phyloP scores from a whole-genome alignment of 2,797 vertebrate species.

The Silurus lanzhouensis region DNA sequence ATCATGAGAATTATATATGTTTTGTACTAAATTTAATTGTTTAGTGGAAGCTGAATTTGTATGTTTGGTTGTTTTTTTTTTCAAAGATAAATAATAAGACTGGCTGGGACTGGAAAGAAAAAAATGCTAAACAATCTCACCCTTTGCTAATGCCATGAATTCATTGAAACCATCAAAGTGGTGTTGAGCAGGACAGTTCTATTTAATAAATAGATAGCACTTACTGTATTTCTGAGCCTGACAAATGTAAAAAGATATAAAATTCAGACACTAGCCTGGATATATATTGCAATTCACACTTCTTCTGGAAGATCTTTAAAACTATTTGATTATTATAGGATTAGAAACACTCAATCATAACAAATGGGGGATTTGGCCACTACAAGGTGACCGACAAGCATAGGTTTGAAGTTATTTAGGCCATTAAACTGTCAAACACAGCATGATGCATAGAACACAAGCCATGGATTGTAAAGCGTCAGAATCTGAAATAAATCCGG shows the following conservation, averaged over 20 bases:
- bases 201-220: neutral
- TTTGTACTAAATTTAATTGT: too few species aligned
- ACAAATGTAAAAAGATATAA: neutral
- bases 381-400: neutral
- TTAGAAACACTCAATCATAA: neutral
- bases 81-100: neutral
- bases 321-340: neutral
- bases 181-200: neutral
- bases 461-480: neutral
- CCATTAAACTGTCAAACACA: neutral
- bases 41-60: neutral
- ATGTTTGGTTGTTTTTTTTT: too few species aligned
- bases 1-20: neutral
- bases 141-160: too few species aligned
- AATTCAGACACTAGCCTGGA: too few species aligned
- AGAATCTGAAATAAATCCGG: neutral
- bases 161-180: too few species aligned
- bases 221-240: too few species aligned
- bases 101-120: neutral
- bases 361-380: neutral
- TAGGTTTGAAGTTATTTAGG: neutral
- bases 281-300: neutral
- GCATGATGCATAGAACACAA: neutral
- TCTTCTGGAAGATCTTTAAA: neutral
- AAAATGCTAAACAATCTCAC: neutral